Evolutionary conservation across 2,888 invertebrate genomes (phyloP).

Genomic region (Calameuta pallipes): DNA sequence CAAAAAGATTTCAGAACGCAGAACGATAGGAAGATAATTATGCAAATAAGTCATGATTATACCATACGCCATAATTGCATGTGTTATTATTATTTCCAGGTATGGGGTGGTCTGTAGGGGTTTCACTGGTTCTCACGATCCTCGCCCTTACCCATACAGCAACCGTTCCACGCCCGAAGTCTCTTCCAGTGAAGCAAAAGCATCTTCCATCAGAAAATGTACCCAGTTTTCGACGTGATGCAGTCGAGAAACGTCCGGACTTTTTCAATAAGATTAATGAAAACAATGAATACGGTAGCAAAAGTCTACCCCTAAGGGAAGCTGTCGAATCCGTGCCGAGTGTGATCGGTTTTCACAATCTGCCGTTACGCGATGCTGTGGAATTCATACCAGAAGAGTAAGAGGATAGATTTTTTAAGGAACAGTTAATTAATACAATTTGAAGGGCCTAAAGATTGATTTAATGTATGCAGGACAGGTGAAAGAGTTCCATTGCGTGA

Average conservation of each 20-base stretch:
- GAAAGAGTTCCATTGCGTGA: constrained; percentile 74
- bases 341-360: constrained; percentile 21
- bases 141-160: constrained; percentile 47
- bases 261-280: constrained; percentile 15
- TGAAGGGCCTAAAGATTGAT: not conserved
- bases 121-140: constrained; percentile 40
- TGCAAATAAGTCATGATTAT: not conserved
- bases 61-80: not conserved
- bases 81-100: constrained; percentile 24
- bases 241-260: constrained; percentile 66
- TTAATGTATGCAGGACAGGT: constrained; percentile 19
- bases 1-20: not conserved
- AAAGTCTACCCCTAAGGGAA: constrained; percentile 74
- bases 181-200: constrained; percentile 34
- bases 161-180: constrained; percentile 39
- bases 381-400: constrained; percentile 27
- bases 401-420: not conserved
- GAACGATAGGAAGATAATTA: not conserved
- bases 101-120: constrained; percentile 41
- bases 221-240: constrained; percentile 64
- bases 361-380: constrained; percentile 31
- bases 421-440: not conserved
- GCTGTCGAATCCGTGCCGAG: constrained; percentile 75
- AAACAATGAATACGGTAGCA: constrained; percentile 61
- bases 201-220: constrained; percentile 50